Evolutionary conservation across 2,113 vertebrate genomes (phyloP), one percentile per base, ranked within the genome.

Genomic region (Fregetta grallaria): DNA sequence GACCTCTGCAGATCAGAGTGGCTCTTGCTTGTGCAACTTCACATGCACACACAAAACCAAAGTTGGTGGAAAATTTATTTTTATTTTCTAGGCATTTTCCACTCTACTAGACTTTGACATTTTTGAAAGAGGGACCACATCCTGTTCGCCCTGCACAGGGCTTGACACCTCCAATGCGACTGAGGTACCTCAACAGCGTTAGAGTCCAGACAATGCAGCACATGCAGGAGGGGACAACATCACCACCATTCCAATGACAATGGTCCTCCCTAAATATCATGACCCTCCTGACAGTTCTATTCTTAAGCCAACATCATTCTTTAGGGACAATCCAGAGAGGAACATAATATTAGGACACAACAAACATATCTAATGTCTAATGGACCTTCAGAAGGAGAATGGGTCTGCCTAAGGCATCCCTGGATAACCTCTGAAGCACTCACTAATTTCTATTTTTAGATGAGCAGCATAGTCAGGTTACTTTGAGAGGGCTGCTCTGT

Each of bases 211-310:
- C 20, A 77, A 45, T 25, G 26, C 42, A 62, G 32, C n/a, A 53
- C 14, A 81, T 2, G 4, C 19, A 56, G n/a, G 14, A 91, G 13
- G 13, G 18, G 10, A 29, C 22, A 84, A 47, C 34, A 73, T 6
- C 7, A 76, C 4, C 8, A 55, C 1, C 3, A 2, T 56, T 94
- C 19, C 1, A 0, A 34, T 47, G 16, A n/a, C 3, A 14, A 0
- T 65, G 36, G 29, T 79, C 30, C 9, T 85, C 15, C 36, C 3
- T 88, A 59, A 82, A 61, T 45, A 52, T 44, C 62, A 40, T 12
- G 23, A 71, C 29, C 2, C 18, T 77, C 26, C 22, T 55, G 42
- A 45, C 34, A 49, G 25, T 38, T 80, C 77, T 82, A 0, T 32
- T 79, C 45, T 80, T 73, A 70, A 59, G 20, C 29, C 20, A 73